These are phyloP conservation scores for Caloenas nicobarica DNA, from an alignment of 2,113 vertebrate genomes.

Conservation along the genomic window DNA sequence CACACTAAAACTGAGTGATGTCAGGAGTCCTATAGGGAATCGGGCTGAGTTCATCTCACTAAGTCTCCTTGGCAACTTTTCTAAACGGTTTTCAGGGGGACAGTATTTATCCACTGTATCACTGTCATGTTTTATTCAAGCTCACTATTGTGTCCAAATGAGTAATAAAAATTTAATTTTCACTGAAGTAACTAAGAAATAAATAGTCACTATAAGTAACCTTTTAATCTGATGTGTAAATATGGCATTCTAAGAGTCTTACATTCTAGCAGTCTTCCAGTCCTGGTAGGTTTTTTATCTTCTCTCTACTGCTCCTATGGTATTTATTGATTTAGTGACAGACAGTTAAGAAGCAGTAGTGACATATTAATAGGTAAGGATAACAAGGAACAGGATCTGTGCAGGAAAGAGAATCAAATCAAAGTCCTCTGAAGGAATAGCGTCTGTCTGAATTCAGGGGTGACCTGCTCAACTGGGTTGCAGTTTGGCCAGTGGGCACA, in stretches of 20 bases:
- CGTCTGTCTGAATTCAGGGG: accelerated
- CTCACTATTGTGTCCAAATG: background rate
- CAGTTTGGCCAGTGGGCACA: background rate
- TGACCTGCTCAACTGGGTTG: background rate
- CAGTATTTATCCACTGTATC: background rate
- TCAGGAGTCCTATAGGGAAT: background rate
- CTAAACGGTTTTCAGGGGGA: background rate
- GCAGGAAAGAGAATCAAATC: background rate
- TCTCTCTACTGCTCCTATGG: background rate
- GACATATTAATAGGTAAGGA: background rate
- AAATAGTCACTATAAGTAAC: background rate
- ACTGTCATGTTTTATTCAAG: background rate
- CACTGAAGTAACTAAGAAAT: background rate
- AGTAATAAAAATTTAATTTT: background rate
- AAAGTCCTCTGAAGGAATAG: background rate
- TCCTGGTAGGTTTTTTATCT: background rate
- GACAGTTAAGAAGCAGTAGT: background rate
- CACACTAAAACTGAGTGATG: background rate
- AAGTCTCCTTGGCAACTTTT: constrained; percentile 25
- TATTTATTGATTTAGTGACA: background rate
- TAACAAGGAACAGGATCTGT: background rate
- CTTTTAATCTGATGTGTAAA: background rate
- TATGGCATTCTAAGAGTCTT: background rate
- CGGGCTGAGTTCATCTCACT: background rate
- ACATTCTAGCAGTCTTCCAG: background rate